Evolutionary conservation across 2,797 vertebrate species (phyloP), one percentile per base, ranked within the genome.

Genomic region (Apogon hyalosoma): DNA sequence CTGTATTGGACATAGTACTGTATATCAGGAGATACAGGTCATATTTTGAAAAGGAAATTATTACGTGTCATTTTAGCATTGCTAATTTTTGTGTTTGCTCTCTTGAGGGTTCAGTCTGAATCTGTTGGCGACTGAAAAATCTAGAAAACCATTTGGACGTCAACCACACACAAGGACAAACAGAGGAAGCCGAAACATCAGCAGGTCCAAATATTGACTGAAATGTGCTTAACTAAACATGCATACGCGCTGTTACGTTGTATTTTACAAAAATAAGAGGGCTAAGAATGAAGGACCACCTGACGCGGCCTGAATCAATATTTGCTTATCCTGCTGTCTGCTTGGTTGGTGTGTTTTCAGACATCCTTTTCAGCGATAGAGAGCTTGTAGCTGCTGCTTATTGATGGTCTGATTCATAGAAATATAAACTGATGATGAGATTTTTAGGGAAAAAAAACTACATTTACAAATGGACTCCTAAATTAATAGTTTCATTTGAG

Each of bases 161-260:
- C 6, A 2, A 15, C 8, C 38, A 59, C 5, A 21, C 46, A 47
- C 3, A 2, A 11, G 11, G 43, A 19, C 18, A 8, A 43, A 43
- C 39, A 47, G 11, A 3, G 24, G 24, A 12, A 31, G 45, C 7
- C 21, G 19, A 48, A 55, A 39, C 55, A 53, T 24, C n/a, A 64
- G 39, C 38, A 16, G n/a, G 2, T n/a, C 45, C 59, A 57, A 82
- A 80, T 84, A 71, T 71, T 82, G 65, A 80, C 67, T n/a, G 9
- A 73, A 18, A 6, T 41, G 48, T 13, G 16, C 68, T 75, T 52
- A 59, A 57, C 10, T 40, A 15, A 55, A 61, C 39, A 43, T 15
- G 45, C 40, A 71, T 3, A n/a, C 18, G 36, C 19, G 45, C 4
- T n/a, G 11, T 43, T 64, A 43, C 0, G 0, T 15, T 24, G 2